phyloP scores from a whole-genome alignment of 1,140 invertebrate species.

The Lepidotrigona ventralis region DNA sequence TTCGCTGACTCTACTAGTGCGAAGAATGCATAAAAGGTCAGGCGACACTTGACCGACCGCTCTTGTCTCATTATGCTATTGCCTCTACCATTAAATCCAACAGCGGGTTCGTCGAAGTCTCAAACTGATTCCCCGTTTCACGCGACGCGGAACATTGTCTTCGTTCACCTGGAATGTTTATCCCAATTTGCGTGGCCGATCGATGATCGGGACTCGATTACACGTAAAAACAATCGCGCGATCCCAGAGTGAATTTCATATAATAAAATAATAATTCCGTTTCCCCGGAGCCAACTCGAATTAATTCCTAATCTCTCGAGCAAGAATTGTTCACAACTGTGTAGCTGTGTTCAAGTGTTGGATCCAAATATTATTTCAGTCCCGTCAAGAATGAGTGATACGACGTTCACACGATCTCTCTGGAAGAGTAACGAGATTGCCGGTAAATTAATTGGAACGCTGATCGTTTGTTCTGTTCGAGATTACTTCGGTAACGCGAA shows the following conservation, averaged over 20 bases:
- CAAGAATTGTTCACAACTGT: no score
- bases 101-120: background rate
- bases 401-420: no score
- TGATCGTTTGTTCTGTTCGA: no score
- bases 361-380: no score
- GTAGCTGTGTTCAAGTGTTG: no score
- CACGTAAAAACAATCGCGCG: background rate
- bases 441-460: no score
- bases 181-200: background rate
- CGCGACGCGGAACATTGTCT: background rate
- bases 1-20: background rate
- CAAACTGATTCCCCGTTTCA: background rate
- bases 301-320: no score
- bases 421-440: no score
- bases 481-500: no score
- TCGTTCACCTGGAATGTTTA: conserved; percentile 23
- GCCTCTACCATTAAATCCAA: background rate
- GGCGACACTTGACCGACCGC: background rate
- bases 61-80: conserved; percentile 9
- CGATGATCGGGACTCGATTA: background rate
- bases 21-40: background rate
- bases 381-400: no score
- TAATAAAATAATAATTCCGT: background rate
- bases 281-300: no score
- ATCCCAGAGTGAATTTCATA: background rate